Conservation (phyloP, 1,140 invertebrate species). For the Dendrolimus kikuchii region DNA sequence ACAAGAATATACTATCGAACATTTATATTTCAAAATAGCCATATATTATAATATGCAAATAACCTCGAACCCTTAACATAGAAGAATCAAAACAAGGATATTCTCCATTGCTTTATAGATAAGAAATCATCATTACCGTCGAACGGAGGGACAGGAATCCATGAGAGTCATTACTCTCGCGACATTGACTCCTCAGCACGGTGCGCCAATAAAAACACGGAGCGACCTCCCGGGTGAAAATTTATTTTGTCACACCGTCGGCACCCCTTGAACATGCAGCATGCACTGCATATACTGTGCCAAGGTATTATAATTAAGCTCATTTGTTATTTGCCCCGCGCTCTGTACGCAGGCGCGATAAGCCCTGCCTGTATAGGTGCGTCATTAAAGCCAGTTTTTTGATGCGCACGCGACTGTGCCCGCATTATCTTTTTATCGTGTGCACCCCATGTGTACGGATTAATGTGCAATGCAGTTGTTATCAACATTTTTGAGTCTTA, state of each 20-base stretch:
- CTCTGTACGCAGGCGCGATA: conserved; percentile 57
- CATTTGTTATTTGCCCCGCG: conserved; percentile 50
- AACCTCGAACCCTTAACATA: too few species aligned
- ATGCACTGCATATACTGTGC: conserved; percentile 5
- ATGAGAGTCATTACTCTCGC: conserved; percentile 43
- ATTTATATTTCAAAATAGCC: too few species aligned
- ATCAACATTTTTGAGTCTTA: conserved; percentile 17
- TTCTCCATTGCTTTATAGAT: conserved; percentile 12
- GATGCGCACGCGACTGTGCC: conserved; percentile 61
- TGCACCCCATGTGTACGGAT: conserved; percentile 59
- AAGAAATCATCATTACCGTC: conserved; percentile 23
- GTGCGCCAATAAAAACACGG: conserved; percentile 50
- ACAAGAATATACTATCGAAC: too few species aligned
- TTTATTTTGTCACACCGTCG: conserved; percentile 42
- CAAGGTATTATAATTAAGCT: conserved; percentile 64
- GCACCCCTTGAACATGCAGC: conserved; percentile 19
- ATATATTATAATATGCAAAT: too few species aligned
- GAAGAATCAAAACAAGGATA: conserved; percentile 14
- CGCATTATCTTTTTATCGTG: conserved; percentile 69
- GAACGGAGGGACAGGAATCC: conserved; percentile 25
- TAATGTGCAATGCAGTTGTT: conserved; percentile 39
- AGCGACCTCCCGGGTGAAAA: conserved; percentile 47
- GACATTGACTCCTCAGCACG: conserved; percentile 44
- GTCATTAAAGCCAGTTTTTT: conserved; percentile 58
- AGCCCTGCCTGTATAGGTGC: conserved; percentile 53